Percentiles rank a stretch among this genome's conserved stretches.
Evolutionary conservation across 1,140 invertebrate genomes (phyloP).

Genomic region (Bombus confusus): DNA sequence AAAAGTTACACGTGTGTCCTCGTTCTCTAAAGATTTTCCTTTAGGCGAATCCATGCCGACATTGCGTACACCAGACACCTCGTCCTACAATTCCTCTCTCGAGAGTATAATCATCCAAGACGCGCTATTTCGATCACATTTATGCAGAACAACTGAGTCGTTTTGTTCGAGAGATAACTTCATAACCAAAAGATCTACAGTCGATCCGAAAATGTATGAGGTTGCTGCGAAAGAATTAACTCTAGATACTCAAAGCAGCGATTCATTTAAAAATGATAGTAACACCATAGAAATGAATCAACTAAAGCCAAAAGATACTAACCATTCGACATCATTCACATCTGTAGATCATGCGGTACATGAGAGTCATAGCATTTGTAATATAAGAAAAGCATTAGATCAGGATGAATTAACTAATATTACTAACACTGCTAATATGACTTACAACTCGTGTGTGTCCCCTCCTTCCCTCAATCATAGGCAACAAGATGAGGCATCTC

Average conservation of each 20-base stretch:
- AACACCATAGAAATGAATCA: constrained; percentile 28
- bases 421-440: constrained; percentile 79
- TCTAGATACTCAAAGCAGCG: constrained; percentile 23
- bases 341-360: constrained; percentile 44
- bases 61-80: constrained; percentile 16
- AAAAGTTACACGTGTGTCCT: not conserved
- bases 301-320: constrained; percentile 43
- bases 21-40: not conserved
- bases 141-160: constrained; percentile 23
- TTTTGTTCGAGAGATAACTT: not conserved
- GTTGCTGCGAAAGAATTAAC: constrained; percentile 25
- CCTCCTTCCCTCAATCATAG: constrained; percentile 76
- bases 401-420: constrained; percentile 49
- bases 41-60: constrained; percentile 2
- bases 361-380: constrained; percentile 67
- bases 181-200: constrained; percentile 26
- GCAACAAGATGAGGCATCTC: constrained; percentile 73
- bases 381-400: constrained; percentile 54
- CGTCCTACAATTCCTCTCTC: constrained; percentile 45
- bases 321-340: constrained; percentile 5
- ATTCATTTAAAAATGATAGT: constrained; percentile 12
- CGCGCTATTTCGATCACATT: constrained; percentile 8
- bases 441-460: constrained; percentile 81
- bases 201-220: not conserved
- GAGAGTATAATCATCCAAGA: constrained; percentile 34